Evolutionary conservation across 2,888 invertebrate species (phyloP), one percentile per base, ranked within the genome.

Genomic region (Chrysolina oricalcia): DNA sequence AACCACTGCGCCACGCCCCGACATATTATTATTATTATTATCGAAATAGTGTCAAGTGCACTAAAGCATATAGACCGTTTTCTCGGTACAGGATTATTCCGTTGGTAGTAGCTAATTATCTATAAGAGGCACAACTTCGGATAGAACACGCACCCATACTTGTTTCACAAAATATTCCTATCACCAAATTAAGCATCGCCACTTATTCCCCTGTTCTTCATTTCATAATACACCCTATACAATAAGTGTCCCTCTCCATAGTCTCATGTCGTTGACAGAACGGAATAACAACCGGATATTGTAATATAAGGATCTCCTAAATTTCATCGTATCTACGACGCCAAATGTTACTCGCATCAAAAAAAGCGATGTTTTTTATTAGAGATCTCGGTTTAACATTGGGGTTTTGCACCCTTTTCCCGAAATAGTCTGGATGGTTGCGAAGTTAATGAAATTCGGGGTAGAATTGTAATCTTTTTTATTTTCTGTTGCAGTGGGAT

Each of bases 401-500:
- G 48, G 53, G 64, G 70, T 70, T 62, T 70, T 53, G 53, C 53
- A 68, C 64, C 64, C 70, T 77, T 70, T 73, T 73, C 62, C 67
- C 35, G 59, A 46, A 17, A 27, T 59, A 56, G 27, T 63, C 50
- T 48, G 63, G 21, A 40, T 35, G 50, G 35, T 17, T 35, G 46
- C 62, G 53, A 50, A 64, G 50, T 48, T 70, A 46, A 70, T 64
- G 70, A 70, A 63, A 62, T 70, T 63, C 19, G 11, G 17, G 27
- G n/a, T 23, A 41, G 35, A 62, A 70, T 23, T 62, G 59, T 48
- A 53, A 70, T 71, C 40, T 64, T 48, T 15, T 70, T 35, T 62
- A 11, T 53, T 86, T 86, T 87, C 86, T 86, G 86, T 93, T 92
- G 23, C 92, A 94, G 94, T 92, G 88, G 92, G 92, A 80, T 91